Percentiles rank a stretch among this genome's conserved stretches.
phyloP scores from a whole-genome alignment of 2,113 vertebrate species.

The Erinaceus europaeus region DNA sequence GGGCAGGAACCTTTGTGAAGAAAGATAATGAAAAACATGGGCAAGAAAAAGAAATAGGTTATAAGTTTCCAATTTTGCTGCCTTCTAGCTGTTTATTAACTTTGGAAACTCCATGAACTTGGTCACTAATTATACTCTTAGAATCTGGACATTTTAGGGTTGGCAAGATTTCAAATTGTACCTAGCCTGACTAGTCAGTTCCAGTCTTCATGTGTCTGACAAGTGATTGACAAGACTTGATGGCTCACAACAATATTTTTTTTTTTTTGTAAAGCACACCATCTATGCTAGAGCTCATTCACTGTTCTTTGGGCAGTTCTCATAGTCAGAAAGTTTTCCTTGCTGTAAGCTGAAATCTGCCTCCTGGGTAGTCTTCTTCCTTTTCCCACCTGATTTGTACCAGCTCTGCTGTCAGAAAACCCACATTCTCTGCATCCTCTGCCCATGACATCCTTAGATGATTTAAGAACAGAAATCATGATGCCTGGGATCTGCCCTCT shows the following conservation, averaged over 20 bases:
- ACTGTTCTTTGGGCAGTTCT: not conserved
- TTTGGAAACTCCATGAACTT: not conserved
- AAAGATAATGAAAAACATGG: not conserved
- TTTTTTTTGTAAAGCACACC: constrained; percentile 18
- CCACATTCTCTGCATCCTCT: not conserved
- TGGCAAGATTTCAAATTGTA: not conserved
- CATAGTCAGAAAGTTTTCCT: constrained; percentile 14
- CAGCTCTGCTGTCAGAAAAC: not conserved
- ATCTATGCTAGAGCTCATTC: not conserved
- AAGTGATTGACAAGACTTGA: not conserved
- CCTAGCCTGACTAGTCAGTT: not conserved
- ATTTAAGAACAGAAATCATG: constrained; percentile 19
- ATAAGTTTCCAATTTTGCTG: not conserved
- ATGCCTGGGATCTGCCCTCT: not conserved
- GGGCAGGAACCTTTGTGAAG: not conserved
- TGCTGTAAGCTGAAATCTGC: not conserved
- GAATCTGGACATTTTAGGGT: constrained; percentile 27
- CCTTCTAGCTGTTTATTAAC: constrained; percentile 19
- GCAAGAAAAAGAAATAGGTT: not conserved
- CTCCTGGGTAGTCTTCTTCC: not conserved
- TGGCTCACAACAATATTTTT: not conserved
- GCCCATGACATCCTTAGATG: not conserved
- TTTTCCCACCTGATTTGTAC: not conserved
- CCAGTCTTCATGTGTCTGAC: not conserved
- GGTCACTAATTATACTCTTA: not conserved